Percentiles rank a stretch among this genome's conserved stretches.
phyloP scores from a whole-genome alignment of 1,140 invertebrate species.

The Neodiprion fabricii region DNA sequence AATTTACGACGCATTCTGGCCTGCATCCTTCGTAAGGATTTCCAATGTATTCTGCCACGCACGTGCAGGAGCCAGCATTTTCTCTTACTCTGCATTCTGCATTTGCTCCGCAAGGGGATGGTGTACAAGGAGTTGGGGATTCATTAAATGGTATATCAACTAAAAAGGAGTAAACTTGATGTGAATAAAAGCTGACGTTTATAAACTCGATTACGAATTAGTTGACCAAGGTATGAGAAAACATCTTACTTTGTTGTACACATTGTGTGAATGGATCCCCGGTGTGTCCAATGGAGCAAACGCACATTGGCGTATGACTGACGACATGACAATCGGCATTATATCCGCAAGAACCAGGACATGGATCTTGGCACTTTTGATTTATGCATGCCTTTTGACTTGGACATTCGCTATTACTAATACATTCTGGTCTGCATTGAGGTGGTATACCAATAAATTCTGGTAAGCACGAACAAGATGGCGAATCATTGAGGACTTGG shows the following conservation, averaged over 20 bases:
- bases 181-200: background rate
- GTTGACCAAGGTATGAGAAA: constrained; percentile 12
- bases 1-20: constrained; percentile 72
- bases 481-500: constrained; percentile 49
- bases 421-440: constrained; percentile 61
- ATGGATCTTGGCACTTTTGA: constrained; percentile 54
- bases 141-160: constrained; percentile 40
- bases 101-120: constrained; percentile 81
- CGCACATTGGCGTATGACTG: constrained; percentile 62
- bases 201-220: background rate
- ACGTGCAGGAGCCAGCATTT: constrained; percentile 73
- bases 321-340: constrained; percentile 61
- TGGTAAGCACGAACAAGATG: constrained; percentile 55
- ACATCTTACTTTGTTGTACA: constrained; percentile 36
- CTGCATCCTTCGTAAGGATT: constrained; percentile 68
- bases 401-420: constrained; percentile 53
- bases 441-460: constrained; percentile 56
- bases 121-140: constrained; percentile 68
- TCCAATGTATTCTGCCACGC: constrained; percentile 71
- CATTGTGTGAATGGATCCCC: constrained; percentile 65
- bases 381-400: constrained; percentile 55
- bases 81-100: constrained; percentile 80
- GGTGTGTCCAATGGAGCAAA: constrained; percentile 55
- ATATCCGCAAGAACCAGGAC: constrained; percentile 53
- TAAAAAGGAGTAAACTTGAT: constrained; percentile 31